Percentiles rank a stretch among this genome's conserved stretches.
Evolutionary conservation across 2,888 invertebrate genomes (phyloP).

Genomic region (Nymphalis c-album): DNA sequence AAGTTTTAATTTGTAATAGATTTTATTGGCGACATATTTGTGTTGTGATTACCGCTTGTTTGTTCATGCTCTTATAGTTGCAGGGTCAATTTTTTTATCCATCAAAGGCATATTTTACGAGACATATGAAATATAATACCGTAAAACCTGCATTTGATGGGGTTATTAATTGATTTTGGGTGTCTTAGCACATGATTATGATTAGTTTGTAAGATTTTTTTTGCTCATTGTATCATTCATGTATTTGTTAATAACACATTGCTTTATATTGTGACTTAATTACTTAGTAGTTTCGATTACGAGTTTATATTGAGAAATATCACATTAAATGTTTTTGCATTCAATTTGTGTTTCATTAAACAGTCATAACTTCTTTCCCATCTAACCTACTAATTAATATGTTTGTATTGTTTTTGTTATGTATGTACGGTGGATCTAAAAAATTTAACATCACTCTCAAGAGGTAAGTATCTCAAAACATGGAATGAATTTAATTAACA

Average conservation of each 20-base stretch:
- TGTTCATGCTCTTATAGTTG: conserved; percentile 65
- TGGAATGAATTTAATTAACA: too few relatives aligned
- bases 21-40: conserved; percentile 8
- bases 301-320: conserved; percentile 19
- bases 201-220: conserved; percentile 37
- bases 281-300: conserved; percentile 22
- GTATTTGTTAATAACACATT: conserved; percentile 16
- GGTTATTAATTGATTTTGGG: conserved; percentile 71
- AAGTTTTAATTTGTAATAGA: conserved; percentile 10
- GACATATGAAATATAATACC: neutral
- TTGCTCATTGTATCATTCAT: conserved; percentile 15
- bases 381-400: too few relatives aligned
- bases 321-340: conserved; percentile 26
- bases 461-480: too few relatives aligned
- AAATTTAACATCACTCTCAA: too few relatives aligned
- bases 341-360: conserved; percentile 23
- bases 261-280: conserved; percentile 20
- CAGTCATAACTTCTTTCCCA: neutral
- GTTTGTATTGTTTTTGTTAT: too few relatives aligned
- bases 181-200: conserved; percentile 70
- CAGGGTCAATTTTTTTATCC: conserved; percentile 75
- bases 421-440: too few relatives aligned
- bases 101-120: conserved; percentile 57
- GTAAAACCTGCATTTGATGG: conserved; percentile 63
- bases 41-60: conserved; percentile 68